phyloP scores from a whole-genome alignment of 1,140 invertebrate genomes.

The Liolophura sinensis region DNA sequence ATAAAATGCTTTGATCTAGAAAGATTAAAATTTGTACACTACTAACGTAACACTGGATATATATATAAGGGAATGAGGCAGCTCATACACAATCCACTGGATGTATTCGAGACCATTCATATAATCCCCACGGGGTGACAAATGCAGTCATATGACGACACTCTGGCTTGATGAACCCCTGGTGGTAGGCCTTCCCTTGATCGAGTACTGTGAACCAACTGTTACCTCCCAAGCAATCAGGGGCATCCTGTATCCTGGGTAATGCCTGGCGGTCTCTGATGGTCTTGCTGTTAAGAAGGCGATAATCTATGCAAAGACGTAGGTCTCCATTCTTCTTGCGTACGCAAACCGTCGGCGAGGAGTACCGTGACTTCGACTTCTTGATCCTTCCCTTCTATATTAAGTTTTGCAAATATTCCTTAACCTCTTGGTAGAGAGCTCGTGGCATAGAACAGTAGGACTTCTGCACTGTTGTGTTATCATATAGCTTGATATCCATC shows the following conservation, averaged over 20 bases:
- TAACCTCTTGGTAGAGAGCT: conserved; percentile 20
- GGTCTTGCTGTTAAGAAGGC: conserved; percentile 15
- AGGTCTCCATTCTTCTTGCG: conserved; percentile 17
- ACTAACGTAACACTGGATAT: too few relatives aligned
- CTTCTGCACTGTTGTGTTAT: conserved; percentile 13
- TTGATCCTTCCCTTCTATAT: conserved; percentile 11
- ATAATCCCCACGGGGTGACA: conserved; percentile 15
- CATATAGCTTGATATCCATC: conserved; percentile 15
- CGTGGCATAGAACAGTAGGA: conserved; percentile 12
- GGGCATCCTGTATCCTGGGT: conserved; percentile 20
- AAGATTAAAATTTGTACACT: too few relatives aligned
- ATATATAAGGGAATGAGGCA: too few relatives aligned
- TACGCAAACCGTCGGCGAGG: conserved; percentile 21
- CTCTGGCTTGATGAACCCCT: conserved; percentile 13
- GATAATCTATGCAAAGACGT: conserved; percentile 25
- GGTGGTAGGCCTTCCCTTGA: conserved; percentile 22
- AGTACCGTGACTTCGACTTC: conserved; percentile 10
- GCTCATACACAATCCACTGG: too few relatives aligned
- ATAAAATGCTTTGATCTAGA: too few relatives aligned
- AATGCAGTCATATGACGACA: conserved; percentile 23
- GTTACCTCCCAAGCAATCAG: conserved; percentile 15
- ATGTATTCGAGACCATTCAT: conserved; percentile 23
- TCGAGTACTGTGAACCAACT: conserved; percentile 18
- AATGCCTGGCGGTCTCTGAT: conserved; percentile 6
- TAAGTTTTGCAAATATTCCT: conserved; percentile 18